Conservation (phyloP, 2,888 invertebrate species). For the Sinotaia quadrata region DNA sequence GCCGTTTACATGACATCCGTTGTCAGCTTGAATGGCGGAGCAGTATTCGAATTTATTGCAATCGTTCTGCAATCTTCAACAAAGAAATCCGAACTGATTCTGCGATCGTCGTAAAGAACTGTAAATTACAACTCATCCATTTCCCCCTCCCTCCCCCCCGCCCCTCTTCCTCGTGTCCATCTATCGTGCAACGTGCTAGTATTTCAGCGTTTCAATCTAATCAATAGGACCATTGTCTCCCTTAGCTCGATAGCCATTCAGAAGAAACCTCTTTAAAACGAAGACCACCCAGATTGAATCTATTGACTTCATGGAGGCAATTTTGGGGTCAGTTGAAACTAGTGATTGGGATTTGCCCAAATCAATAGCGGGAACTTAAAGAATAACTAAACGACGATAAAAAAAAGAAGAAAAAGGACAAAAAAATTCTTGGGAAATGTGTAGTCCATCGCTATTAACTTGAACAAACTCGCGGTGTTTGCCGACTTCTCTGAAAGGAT, state of each 20-base stretch:
- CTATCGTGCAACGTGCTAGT: too few relatives aligned
- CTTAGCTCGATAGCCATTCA: too few relatives aligned
- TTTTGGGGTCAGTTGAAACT: slow-evolving; percentile 2
- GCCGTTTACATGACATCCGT: too few relatives aligned
- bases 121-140: neutral
- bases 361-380: neutral
- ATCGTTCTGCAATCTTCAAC: too few relatives aligned
- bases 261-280: too few relatives aligned
- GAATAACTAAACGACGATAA: neutral
- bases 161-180: too few relatives aligned
- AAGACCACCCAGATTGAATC: neutral
- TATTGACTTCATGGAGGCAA: neutral
- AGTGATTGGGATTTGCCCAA: slow-evolving; percentile 1
- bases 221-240: too few relatives aligned
- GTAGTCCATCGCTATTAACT: neutral
- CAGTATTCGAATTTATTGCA: too few relatives aligned
- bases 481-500: neutral
- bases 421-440: neutral
- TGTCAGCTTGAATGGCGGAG: too few relatives aligned
- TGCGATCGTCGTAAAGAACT: too few relatives aligned
- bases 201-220: too few relatives aligned
- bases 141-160: neutral
- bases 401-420: neutral
- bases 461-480: neutral
- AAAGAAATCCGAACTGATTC: too few relatives aligned